phyloP scores from a whole-genome alignment of 2,113 vertebrate genomes.

The Podarcis raffonei region DNA sequence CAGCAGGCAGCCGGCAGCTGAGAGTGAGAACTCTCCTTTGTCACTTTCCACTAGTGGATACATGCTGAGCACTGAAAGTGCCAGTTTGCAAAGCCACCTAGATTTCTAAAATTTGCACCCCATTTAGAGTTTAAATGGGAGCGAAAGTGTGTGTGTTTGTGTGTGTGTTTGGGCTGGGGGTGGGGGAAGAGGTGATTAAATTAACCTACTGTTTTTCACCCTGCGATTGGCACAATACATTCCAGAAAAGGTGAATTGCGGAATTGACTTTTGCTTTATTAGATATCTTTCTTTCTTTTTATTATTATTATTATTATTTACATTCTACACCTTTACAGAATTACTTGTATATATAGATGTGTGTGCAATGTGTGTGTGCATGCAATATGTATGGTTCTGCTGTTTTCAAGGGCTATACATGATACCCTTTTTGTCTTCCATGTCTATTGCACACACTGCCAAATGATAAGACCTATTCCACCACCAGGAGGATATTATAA shows the following conservation, averaged over 20 bases:
- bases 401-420: not conserved
- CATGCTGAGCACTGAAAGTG: conserved; percentile 65
- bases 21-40: conserved; percentile 76
- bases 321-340: conserved; percentile 26
- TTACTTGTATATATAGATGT: not conserved
- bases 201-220: conserved; percentile 65
- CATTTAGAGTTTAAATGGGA: conserved; percentile 61
- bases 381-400: not conserved
- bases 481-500: conserved; percentile 52
- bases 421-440: not conserved
- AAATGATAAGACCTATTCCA: conserved; percentile 39
- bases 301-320: not conserved
- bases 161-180: conserved; percentile 6
- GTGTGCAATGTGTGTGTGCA: too few species aligned
- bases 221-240: conserved; percentile 65
- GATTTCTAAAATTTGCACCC: conserved; percentile 63
- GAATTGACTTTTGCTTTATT: conserved; percentile 52
- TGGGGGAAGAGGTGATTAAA: conserved; percentile 56
- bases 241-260: conserved; percentile 62
- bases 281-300: conserved; percentile 9
- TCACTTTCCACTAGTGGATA: conserved; percentile 72
- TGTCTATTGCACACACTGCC: conserved; percentile 27
- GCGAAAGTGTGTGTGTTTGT: not conserved
- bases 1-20: conserved; percentile 75
- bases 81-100: conserved; percentile 72